Base-by-base conservation (phyloP, 2,113 vertebrate genomes). In the Psittacus erithacus region DNA sequence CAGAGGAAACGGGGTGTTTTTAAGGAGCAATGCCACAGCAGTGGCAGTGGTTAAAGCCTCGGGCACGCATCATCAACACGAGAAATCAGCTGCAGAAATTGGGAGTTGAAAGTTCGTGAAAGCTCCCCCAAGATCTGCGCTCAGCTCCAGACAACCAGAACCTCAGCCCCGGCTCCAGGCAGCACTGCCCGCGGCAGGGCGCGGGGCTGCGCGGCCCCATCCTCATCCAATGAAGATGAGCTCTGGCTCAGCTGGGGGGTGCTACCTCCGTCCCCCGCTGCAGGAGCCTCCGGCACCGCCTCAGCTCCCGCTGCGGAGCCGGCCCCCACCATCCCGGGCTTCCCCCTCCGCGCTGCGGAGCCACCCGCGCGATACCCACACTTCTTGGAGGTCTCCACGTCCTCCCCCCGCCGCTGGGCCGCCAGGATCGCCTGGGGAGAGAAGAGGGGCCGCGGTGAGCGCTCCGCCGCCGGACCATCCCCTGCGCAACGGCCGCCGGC, bases 351-450 rank as follows among this genome's bases (percentile, higher is more conserved):
- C 52, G 16, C 52, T 31, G 52, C 52, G 17, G 28, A 53, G 52
- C 31, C 17, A 7, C 4, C 8, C 17, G 10, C 27, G 6, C 50
- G 33, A 39, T 80, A 95, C 95, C 44, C 76, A 96, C 95, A 95
- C 83, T 96, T 96, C 86, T 96, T 96, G 59, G 95, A 95, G 44
- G 94, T 95, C 53, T 95, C 94, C 76, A 96, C 95, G 52, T 96
- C 95, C 90, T 95, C 95, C 18, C 95, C 95, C 47, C 95, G 95
- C 71, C 95, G 90, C 92, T 95, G 95, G 10, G 95, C 95, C 35
- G 95, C 94, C 63, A 95, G 38, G 67, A 95, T 94, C 20, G 95
- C 95, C 95, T 96, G 47, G 1, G 46, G 60, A 65, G 59, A 81
- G 55, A 8, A 86, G 60, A 82, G 38, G 75, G 11, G 53, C 59